Evolutionary conservation across 2,113 vertebrate genomes (phyloP).

Genomic region (Oenanthe oenanthe): DNA sequence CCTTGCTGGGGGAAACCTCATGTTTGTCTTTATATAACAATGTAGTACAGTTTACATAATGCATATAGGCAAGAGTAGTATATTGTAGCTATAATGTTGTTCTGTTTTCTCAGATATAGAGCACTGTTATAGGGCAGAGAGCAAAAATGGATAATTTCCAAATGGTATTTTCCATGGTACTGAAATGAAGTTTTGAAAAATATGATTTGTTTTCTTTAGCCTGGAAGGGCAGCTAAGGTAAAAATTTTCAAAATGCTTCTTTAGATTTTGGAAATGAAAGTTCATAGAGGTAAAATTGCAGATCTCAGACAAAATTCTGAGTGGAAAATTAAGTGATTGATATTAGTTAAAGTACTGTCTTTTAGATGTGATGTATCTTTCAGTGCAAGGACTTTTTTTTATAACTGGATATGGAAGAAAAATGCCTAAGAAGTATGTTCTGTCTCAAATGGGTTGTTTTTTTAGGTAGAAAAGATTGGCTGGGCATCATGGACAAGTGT

Average conservation of each 20-base stretch:
- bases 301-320: not conserved
- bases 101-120: not conserved
- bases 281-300: not conserved
- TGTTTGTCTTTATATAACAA: not conserved
- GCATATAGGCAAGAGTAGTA: not conserved
- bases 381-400: not conserved
- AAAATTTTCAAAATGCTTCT: not conserved
- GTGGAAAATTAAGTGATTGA: not conserved
- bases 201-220: not conserved
- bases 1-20: not conserved
- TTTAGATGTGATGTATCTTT: not conserved
- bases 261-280: not conserved
- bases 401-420: not conserved
- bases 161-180: not conserved
- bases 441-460: conserved; percentile 48
- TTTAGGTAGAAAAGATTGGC: conserved; percentile 93
- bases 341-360: not conserved
- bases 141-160: not conserved
- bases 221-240: not conserved
- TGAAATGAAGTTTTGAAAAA: not conserved
- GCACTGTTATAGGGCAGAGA: not conserved
- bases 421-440: not conserved
- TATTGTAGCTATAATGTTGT: not conserved
- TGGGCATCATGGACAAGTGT: conserved; percentile 98
- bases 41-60: not conserved